phyloP scores from a whole-genome alignment of 2,113 vertebrate genomes.

The Casuarius casuarius region DNA sequence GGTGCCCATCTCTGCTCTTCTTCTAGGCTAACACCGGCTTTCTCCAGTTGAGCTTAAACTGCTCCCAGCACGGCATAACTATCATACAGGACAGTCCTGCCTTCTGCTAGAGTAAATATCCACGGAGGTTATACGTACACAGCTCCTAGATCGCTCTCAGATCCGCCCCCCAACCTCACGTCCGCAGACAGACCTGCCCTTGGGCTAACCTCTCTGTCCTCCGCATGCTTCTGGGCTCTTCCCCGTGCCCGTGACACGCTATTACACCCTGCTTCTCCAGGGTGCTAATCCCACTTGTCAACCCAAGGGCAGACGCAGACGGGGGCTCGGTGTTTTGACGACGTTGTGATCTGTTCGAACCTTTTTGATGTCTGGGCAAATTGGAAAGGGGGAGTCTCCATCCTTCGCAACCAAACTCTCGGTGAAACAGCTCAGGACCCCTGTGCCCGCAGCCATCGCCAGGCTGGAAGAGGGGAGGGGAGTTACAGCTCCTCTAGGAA shows the following conservation, averaged over 20 bases:
- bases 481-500: slow-evolving; percentile 26
- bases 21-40: background rate
- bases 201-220: slow-evolving; percentile 67
- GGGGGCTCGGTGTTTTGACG: slow-evolving; percentile 66
- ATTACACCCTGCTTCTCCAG: slow-evolving; percentile 67
- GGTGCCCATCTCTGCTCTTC: slow-evolving; percentile 15
- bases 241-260: slow-evolving; percentile 66
- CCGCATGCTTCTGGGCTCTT: slow-evolving; percentile 45
- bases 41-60: slow-evolving; percentile 30
- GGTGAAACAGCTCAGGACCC: slow-evolving; percentile 44
- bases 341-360: slow-evolving; percentile 70
- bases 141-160: slow-evolving; percentile 27
- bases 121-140: background rate
- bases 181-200: slow-evolving; percentile 58
- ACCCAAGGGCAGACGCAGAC: slow-evolving; percentile 67
- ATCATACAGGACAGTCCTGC: background rate
- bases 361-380: slow-evolving; percentile 70
- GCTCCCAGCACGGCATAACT: background rate
- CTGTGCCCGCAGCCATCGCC: background rate
- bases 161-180: background rate
- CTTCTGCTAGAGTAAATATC: slow-evolving; percentile 42
- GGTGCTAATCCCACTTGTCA: slow-evolving; percentile 68
- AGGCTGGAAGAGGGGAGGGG: background rate
- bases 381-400: slow-evolving; percentile 57
- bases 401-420: slow-evolving; percentile 38